These are phyloP conservation scores for Acleris emargana DNA, from an alignment of 2,888 invertebrate species.

Conservation along the genomic window DNA sequence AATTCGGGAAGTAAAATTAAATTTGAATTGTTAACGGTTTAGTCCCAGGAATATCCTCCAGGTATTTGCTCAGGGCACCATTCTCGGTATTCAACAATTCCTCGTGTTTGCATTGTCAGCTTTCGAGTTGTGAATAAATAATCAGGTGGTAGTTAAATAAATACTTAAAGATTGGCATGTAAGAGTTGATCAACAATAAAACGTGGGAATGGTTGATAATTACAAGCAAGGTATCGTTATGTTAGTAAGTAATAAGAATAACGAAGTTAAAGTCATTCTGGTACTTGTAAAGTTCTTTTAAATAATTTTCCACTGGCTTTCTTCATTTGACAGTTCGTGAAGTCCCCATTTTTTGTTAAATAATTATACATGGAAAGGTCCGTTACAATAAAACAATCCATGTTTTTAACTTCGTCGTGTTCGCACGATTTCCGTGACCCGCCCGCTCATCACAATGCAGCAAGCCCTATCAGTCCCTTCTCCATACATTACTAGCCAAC, in stretches of 20 bases:
- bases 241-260: not conserved
- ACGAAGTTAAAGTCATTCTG: not conserved
- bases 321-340: constrained; percentile 1
- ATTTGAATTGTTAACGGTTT: constrained; percentile 11
- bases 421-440: constrained; percentile 59
- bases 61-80: constrained; percentile 24
- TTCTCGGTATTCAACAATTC: constrained; percentile 9
- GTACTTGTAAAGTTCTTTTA: not conserved
- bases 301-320: not conserved
- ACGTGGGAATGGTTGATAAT: constrained; percentile 1
- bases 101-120: constrained; percentile 24
- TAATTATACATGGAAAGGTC: constrained; percentile 30
- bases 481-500: constrained; percentile 15
- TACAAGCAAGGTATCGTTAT: not conserved
- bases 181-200: not conserved
- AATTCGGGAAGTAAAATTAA: constrained; percentile 9
- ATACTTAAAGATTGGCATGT: not conserved
- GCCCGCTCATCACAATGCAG: constrained; percentile 40
- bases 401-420: constrained; percentile 53
- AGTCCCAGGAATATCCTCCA: constrained; percentile 36
- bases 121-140: constrained; percentile 42
- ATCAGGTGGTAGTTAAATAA: constrained; percentile 2
- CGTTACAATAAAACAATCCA: constrained; percentile 53
- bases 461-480: constrained; percentile 8
- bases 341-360: constrained; percentile 17